Conservation (phyloP, 1,140 invertebrate species). For the Pseudomyrmex sp. region DNA sequence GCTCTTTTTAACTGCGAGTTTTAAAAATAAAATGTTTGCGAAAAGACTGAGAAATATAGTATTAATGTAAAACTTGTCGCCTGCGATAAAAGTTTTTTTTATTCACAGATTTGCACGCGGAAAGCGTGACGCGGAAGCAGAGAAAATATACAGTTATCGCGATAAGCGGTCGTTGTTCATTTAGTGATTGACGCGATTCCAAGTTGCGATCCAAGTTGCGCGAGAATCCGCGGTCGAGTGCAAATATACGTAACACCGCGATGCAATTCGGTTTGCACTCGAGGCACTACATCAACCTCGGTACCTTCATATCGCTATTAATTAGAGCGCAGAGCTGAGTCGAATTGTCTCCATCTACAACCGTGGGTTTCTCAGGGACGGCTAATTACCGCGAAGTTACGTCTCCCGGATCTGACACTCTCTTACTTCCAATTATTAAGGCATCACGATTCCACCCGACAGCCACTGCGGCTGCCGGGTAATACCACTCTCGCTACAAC, state of each 20-base stretch:
- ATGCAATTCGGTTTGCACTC: slow-evolving; percentile 37
- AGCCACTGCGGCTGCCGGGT: slow-evolving; percentile 1
- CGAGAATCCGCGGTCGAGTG: slow-evolving; percentile 31
- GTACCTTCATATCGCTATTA: slow-evolving; percentile 64
- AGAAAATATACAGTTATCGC: neutral
- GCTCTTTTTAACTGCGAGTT: neutral
- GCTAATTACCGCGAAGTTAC: slow-evolving; percentile 68
- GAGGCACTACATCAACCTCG: slow-evolving; percentile 15
- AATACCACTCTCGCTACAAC: slow-evolving; percentile 14
- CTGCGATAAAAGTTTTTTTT: too few relatives aligned
- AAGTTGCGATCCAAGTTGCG: slow-evolving; percentile 59
- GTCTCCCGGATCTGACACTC: slow-evolving; percentile 49
- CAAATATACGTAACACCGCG: neutral
- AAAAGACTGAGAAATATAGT: too few relatives aligned
- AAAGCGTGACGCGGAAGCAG: too few relatives aligned
- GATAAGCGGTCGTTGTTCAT: slow-evolving; percentile 16
- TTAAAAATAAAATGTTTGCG: too few relatives aligned
- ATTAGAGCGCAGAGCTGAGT: slow-evolving; percentile 63
- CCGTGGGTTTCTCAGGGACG: slow-evolving; percentile 47
- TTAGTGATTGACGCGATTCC: slow-evolving; percentile 60
- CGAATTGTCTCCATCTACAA: slow-evolving; percentile 63
- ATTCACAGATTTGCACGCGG: too few relatives aligned
- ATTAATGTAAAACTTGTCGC: too few relatives aligned
- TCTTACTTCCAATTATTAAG: slow-evolving; percentile 67
- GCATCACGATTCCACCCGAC: slow-evolving; percentile 37